Evolutionary conservation across 2,797 vertebrate genomes (phyloP).

Genomic region (Eutrigla gurnardus): DNA sequence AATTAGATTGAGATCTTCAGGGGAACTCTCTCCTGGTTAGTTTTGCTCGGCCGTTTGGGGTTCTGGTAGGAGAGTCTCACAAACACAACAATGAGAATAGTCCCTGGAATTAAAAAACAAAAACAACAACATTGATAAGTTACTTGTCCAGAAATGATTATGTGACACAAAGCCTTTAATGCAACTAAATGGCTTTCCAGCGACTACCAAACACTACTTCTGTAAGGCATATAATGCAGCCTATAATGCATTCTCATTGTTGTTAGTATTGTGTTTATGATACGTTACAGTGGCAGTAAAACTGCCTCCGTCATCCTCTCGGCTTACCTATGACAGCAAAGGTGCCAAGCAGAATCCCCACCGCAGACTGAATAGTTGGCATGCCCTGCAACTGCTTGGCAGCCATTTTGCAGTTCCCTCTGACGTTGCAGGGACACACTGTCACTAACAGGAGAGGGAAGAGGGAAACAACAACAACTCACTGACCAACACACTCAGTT

Average conservation of each 20-base stretch:
- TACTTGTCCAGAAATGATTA: neutral
- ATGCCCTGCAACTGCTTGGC: constrained; percentile 86
- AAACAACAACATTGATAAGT: neutral
- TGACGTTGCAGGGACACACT: constrained; percentile 86
- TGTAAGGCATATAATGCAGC: neutral
- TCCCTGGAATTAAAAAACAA: constrained; percentile 69
- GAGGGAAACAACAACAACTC: constrained; percentile 5
- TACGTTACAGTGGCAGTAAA: neutral
- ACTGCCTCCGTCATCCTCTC: neutral
- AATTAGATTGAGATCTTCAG: constrained; percentile 79
- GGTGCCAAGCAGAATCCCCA: constrained; percentile 85
- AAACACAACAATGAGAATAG: constrained; percentile 82
- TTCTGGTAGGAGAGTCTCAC: constrained; percentile 85
- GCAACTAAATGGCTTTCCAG: neutral
- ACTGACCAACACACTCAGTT: neutral
- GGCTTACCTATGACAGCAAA: constrained; percentile 83
- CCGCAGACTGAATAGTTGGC: constrained; percentile 87
- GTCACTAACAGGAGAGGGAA: constrained; percentile 74
- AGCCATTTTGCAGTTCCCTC: constrained; percentile 85
- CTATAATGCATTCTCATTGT: neutral
- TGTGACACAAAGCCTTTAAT: too few species aligned
- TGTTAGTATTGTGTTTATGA: neutral
- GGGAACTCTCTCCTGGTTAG: constrained; percentile 81
- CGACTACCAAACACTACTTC: neutral
- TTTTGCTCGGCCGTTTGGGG: constrained; percentile 75